Evolutionary conservation across 2,113 vertebrate genomes (phyloP).

Genomic region (Pollimyrus isidori): DNA sequence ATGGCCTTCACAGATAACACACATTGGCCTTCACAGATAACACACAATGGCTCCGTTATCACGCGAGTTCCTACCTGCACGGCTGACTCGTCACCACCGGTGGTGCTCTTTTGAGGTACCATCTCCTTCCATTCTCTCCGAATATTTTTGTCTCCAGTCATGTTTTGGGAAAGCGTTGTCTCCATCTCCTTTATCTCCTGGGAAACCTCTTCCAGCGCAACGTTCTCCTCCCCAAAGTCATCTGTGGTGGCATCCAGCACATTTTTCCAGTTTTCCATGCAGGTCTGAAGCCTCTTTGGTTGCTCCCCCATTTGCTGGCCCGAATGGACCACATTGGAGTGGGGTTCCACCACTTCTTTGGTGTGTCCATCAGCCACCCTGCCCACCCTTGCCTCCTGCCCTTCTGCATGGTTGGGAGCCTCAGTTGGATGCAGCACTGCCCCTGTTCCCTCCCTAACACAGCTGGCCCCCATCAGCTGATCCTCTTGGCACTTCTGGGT

Average conservation of each 20-base stretch:
- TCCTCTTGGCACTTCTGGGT: neutral
- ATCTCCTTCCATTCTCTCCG: neutral
- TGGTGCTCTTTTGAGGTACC: neutral
- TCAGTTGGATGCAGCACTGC: neutral
- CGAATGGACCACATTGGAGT: neutral
- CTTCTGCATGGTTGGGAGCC: neutral
- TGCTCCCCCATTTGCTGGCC: neutral
- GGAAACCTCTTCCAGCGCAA: neutral
- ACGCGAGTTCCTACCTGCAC: neutral
- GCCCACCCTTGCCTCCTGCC: neutral
- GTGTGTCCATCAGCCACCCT: neutral
- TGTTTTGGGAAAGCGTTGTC: neutral
- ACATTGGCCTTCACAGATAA: too few species aligned
- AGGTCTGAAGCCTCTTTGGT: neutral
- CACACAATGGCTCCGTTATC: neutral
- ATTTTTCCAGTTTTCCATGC: neutral
- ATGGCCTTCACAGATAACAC: neutral
- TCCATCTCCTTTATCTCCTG: neutral
- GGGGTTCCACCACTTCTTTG: neutral
- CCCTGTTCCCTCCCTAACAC: slow-evolving; percentile 8
- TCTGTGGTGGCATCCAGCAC: neutral
- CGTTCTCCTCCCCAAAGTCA: neutral
- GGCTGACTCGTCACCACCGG: neutral
- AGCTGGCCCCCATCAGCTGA: neutral
- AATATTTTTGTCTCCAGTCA: neutral